Evolutionary conservation across 2,888 invertebrate genomes (phyloP), one percentile per base, ranked within the genome.

Genomic region (Pseudoips prasinana): DNA sequence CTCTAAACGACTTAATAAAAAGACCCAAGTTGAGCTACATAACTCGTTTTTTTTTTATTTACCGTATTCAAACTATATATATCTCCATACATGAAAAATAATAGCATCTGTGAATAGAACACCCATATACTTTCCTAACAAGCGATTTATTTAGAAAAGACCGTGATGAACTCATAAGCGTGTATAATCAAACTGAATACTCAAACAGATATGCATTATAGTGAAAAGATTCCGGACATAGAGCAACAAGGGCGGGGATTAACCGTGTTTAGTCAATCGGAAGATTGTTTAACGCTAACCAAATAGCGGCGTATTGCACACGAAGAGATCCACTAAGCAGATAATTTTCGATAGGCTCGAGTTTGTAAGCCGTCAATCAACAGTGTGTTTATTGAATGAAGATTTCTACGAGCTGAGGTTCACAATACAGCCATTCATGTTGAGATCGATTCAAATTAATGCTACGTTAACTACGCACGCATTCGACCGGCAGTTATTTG

Each of bases 221-320:
- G 50, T 63, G 58, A 61, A 56, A 64, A 63, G 62, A 68, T 58
- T 61, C 69, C 68, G 69, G 64, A 68, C 72, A 64, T 70, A 60
- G 65, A 62, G 55, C 69, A 67, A 77, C 74, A 78, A 76, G 78
- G 73, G 77, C 57, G 65, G 50, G 70, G 73, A 78, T 82, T 79
- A 77, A 71, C 60, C 56, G 57, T 61, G 75, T 50, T 64, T 64
- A 85, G 76, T 85, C 87, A 70, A 51, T 82, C 75, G 86, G 84
- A 87, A 87, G 76, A 81, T 85, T 85, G 80, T 84, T 86, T 87
- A 85, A 82, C 87, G 78, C 86, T 85, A 76, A 68, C 84, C 83
- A 87, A 87, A 87, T 77, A 87, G 75, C 81, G 82, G 77, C 72
- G 71, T 71, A 70, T 63, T 65, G 52, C 59, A 67, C 67, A 56